phyloP scores from a whole-genome alignment of 1,140 invertebrate species.

The Chrysoperla carnea region DNA sequence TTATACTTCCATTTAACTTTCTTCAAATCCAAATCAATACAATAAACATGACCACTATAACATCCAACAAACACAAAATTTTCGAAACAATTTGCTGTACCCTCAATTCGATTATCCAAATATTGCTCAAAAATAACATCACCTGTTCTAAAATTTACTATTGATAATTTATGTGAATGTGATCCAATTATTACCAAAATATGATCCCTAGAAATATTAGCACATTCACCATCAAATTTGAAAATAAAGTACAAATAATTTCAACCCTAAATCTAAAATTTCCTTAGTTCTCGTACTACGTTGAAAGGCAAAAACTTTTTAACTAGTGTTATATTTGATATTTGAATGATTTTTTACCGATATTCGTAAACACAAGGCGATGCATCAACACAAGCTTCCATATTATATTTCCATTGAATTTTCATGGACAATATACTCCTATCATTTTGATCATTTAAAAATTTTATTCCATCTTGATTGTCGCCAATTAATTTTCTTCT shows the following conservation, averaged over 20 bases:
- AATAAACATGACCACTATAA: constrained; percentile 45
- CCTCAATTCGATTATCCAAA: constrained; percentile 19
- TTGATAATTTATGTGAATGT: constrained; percentile 38
- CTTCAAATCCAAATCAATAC: constrained; percentile 32
- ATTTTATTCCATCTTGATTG: constrained; percentile 23
- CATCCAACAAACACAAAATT: constrained; percentile 33
- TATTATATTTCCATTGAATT: constrained; percentile 34
- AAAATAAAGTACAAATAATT: not conserved
- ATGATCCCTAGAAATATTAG: not conserved
- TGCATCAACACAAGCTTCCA: constrained; percentile 55
- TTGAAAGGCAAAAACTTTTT: constrained; percentile 19
- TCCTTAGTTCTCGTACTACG: constrained; percentile 24
- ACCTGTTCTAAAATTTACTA: constrained; percentile 26
- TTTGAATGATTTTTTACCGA: constrained; percentile 20
- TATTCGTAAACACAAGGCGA: constrained; percentile 35
- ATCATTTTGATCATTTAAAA: not conserved
- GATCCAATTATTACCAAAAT: constrained; percentile 31
- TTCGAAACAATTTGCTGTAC: constrained; percentile 24
- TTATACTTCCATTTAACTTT: constrained; percentile 38
- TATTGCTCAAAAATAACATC: constrained; percentile 13
- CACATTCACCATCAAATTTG: not conserved
- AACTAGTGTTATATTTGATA: no score
- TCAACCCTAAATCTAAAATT: no score
- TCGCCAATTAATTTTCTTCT: constrained; percentile 10
- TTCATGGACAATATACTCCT: constrained; percentile 10